Percentiles rank a stretch among this genome's conserved stretches.
Evolutionary conservation across 2,113 vertebrate species (phyloP).

Genomic region (Urocitellus parryii): DNA sequence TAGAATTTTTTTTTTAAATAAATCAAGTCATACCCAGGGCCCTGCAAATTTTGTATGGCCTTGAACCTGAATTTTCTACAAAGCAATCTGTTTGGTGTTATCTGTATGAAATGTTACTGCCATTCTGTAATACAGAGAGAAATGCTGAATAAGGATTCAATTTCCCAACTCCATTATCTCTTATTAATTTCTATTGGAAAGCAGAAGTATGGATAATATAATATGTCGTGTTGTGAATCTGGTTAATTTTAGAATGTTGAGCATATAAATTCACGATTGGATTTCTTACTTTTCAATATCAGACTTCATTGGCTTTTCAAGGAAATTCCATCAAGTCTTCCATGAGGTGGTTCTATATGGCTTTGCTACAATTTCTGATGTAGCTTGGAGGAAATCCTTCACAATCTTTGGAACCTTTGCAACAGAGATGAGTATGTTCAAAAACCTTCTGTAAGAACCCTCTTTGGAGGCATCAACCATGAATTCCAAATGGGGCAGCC

Average conservation of each 20-base stretch:
- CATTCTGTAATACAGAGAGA: neutral
- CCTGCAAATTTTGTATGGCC: neutral
- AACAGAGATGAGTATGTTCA: neutral
- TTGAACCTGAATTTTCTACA: neutral
- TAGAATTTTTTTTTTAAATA: neutral
- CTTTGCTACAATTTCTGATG: neutral
- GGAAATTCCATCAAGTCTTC: neutral
- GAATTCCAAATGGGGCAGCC: neutral
- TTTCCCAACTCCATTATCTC: neutral
- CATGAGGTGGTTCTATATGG: neutral
- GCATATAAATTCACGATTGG: neutral
- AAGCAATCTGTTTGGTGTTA: neutral
- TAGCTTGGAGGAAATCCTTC: neutral
- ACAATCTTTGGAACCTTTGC: neutral
- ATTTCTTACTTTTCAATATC: neutral
- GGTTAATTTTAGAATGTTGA: neutral
- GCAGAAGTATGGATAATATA: neutral
- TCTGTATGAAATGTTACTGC: neutral
- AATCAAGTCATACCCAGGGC: neutral
- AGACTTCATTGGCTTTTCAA: neutral
- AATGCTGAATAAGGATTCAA: neutral
- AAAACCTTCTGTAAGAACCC: neutral
- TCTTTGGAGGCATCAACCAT: neutral
- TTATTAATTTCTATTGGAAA: conserved; percentile 27
- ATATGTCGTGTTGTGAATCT: neutral